Evolutionary conservation across 1,140 invertebrate genomes (phyloP), one percentile per base, ranked within the genome.

Genomic region (Ostrea denselamellosa): DNA sequence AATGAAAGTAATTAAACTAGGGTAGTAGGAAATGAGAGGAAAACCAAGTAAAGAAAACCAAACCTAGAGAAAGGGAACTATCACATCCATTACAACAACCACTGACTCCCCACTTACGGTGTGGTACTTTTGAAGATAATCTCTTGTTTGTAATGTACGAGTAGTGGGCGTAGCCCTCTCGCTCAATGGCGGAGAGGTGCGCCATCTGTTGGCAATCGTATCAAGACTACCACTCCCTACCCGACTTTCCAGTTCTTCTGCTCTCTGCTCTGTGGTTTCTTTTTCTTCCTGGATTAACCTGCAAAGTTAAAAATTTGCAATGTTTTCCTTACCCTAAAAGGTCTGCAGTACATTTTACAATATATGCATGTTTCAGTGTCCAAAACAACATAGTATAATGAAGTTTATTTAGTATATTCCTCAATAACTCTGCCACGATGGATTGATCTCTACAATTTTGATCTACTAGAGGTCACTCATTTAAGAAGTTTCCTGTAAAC

Each of bases 251-350:
- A 99, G 95, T 95, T 99, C 98, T 95, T 99, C 99, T 0, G 99
- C 99, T 85, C 98, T 94, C 0, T 98, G 98, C 95, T 99, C 99
- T 83, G 95, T 95, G 93, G 97, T 98, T 95, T 99, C 98, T 94
- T 99, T 99, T 95, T 99, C 99, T 95, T 99, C 99, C 96, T 99
- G 98, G 81, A 99, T 99, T 91, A 99, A 95, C 90, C 96, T 95
- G 91, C 19, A 90, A 89, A 5, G 44, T 52, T 19, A 83, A 83
- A 0, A 9, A 77, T 77, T 22, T 10, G 68, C 2, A 12, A 34
- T 28, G 28, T 34, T 51, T 81, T 44, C 25, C 22, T 81, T 10
- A 77, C 22, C 12, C 12, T 28, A 25, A 25, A 12, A n/a, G 2
- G 5, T 28, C 22, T 19, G 12, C 14, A 22, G 22, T 44, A 25